Conservation (phyloP, 2,113 vertebrate genomes). For the Muscicapa adusta region DNA sequence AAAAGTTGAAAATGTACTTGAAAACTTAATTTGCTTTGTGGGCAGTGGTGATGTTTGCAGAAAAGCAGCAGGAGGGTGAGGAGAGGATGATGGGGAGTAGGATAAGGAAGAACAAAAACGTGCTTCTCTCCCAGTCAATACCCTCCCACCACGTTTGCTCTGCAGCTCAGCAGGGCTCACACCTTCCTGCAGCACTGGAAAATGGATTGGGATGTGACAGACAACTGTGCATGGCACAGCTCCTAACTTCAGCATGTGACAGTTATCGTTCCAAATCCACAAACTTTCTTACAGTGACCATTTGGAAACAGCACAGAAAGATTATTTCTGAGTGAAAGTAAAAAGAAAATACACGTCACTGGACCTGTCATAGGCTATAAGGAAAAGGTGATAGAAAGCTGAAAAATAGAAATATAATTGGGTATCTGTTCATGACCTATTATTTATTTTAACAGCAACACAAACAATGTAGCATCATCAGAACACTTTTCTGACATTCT, state of each 20-base stretch:
- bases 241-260: accelerated
- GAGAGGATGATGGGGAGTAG: not conserved
- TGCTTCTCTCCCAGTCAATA: not conserved
- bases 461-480: not conserved
- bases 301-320: not conserved
- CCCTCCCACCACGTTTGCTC: accelerated
- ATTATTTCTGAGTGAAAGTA: not conserved
- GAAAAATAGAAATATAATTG: not conserved
- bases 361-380: not conserved
- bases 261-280: not conserved
- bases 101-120: not conserved
- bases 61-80: not conserved
- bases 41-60: not conserved
- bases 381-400: not conserved
- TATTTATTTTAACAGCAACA: not conserved
- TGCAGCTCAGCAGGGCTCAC: not conserved
- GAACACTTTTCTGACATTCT: not conserved
- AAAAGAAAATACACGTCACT: not conserved
- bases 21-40: not conserved
- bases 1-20: not conserved
- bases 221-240: not conserved
- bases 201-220: not conserved
- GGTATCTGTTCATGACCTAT: not conserved
- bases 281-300: not conserved
- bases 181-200: not conserved